phyloP scores from a whole-genome alignment of 2,797 vertebrate species.

The Simalia tracyae region DNA sequence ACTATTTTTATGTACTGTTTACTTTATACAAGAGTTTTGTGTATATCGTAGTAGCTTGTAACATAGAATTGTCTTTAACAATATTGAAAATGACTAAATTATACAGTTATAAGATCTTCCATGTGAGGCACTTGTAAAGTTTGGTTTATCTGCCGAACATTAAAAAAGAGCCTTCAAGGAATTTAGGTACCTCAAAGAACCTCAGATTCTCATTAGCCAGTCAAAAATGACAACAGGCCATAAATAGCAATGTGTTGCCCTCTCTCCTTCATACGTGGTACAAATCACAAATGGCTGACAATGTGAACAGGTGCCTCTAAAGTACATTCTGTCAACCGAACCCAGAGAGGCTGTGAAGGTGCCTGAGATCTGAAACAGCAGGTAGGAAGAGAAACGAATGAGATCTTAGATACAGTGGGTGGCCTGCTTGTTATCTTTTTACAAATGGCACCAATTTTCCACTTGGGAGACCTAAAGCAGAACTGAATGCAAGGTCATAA shows the following conservation, averaged over 20 bases:
- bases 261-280: slow-evolving; percentile 46
- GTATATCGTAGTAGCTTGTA: not conserved
- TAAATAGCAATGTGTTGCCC: slow-evolving; percentile 36
- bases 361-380: slow-evolving; percentile 54
- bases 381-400: slow-evolving; percentile 55
- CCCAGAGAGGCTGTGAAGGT: slow-evolving; percentile 45
- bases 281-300: slow-evolving; percentile 58
- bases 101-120: fast-evolving
- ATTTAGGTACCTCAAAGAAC: slow-evolving; percentile 48
- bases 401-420: slow-evolving; percentile 66
- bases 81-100: not conserved
- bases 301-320: slow-evolving; percentile 75
- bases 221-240: slow-evolving; percentile 60
- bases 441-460: slow-evolving; percentile 70
- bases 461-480: slow-evolving; percentile 27
- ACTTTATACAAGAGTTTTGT: not conserved
- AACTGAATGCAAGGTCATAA: slow-evolving; percentile 12
- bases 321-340: slow-evolving; percentile 39
- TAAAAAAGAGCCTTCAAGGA: slow-evolving; percentile 45
- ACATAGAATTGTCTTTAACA: not conserved
- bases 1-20: not conserved
- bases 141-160: slow-evolving; percentile 51
- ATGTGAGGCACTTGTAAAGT: slow-evolving; percentile 40
- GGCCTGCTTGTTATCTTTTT: slow-evolving; percentile 78
- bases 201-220: slow-evolving; percentile 65